Evolutionary conservation across 1,140 invertebrate genomes (phyloP).

Genomic region (Teleopsis dalmanni): DNA sequence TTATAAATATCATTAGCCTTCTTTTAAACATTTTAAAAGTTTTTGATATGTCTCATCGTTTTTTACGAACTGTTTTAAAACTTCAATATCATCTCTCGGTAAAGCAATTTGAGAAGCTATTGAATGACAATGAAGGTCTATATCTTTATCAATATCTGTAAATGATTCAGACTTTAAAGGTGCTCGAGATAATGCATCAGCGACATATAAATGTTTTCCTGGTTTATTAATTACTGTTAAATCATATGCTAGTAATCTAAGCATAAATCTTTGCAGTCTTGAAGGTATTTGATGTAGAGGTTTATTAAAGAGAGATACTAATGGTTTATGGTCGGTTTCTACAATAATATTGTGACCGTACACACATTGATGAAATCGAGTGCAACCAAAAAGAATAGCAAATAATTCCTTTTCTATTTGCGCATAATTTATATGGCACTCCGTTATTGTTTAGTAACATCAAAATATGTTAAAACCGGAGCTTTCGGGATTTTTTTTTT

Average conservation of each 20-base stretch:
- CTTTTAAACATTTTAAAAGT: too few relatives aligned
- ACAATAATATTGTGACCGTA: slow-evolving; percentile 25
- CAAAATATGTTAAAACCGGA: slow-evolving; percentile 32
- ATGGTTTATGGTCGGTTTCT: slow-evolving; percentile 46
- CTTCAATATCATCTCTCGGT: too few relatives aligned
- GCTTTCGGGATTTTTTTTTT: slow-evolving; percentile 24
- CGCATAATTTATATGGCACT: slow-evolving; percentile 40
- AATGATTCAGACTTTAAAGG: neutral
- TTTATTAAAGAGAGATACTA: slow-evolving; percentile 44
- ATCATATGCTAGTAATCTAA: slow-evolving; percentile 40
- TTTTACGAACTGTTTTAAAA: too few relatives aligned
- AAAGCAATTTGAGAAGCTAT: slow-evolving; percentile 16
- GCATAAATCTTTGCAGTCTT: slow-evolving; percentile 32
- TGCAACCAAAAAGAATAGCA: slow-evolving; percentile 35
- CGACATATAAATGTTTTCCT: slow-evolving; percentile 44
- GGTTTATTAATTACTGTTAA: slow-evolving; percentile 40
- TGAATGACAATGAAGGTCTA: slow-evolving; percentile 17
- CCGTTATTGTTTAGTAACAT: slow-evolving; percentile 18
- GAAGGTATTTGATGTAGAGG: slow-evolving; percentile 32
- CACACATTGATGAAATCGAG: slow-evolving; percentile 40
- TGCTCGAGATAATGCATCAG: slow-evolving; percentile 33
- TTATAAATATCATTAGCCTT: too few relatives aligned
- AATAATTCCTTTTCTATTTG: slow-evolving; percentile 46
- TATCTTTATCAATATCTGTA: slow-evolving; percentile 26
- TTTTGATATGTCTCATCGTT: too few relatives aligned